These are phyloP conservation scores for Myopa testacea DNA, from an alignment of 2,888 invertebrate genomes.

Conservation along the genomic window DNA sequence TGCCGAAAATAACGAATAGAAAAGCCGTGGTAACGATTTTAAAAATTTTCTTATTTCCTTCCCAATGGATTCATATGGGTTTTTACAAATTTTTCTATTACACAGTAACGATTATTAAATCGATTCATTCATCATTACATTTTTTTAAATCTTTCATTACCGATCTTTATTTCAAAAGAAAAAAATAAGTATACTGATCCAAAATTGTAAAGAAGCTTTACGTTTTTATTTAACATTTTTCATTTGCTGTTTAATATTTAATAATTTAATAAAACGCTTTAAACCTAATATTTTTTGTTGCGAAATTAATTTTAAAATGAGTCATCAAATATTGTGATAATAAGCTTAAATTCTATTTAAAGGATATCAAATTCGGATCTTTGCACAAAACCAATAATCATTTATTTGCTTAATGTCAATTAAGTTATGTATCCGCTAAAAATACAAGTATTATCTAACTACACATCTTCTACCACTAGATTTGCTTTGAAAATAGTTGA, in stretches of 20 bases:
- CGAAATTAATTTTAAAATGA: too few species aligned
- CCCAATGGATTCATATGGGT: neutral
- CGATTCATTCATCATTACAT: too few species aligned
- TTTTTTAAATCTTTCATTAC: neutral
- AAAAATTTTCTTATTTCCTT: neutral
- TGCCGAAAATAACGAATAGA: neutral
- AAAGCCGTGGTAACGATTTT: too few species aligned
- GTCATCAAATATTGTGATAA: too few species aligned
- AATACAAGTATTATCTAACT: constrained; percentile 49
- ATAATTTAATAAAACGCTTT: neutral
- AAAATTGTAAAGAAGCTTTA: too few species aligned
- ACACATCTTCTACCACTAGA: constrained; percentile 80
- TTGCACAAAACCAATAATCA: neutral
- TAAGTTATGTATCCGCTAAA: neutral
- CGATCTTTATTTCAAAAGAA: neutral
- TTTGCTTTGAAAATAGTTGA: constrained; percentile 83
- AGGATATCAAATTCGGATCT: too few species aligned
- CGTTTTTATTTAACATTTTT: too few species aligned
- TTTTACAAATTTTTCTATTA: neutral
- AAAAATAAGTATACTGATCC: neutral
- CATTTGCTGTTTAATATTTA: neutral
- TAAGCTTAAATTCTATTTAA: too few species aligned
- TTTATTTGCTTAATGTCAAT: neutral
- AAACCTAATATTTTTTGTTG: too few species aligned
- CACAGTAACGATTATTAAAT: neutral